Conservation (phyloP, 2,113 vertebrate genomes). For the Bufo bufo region DNA sequence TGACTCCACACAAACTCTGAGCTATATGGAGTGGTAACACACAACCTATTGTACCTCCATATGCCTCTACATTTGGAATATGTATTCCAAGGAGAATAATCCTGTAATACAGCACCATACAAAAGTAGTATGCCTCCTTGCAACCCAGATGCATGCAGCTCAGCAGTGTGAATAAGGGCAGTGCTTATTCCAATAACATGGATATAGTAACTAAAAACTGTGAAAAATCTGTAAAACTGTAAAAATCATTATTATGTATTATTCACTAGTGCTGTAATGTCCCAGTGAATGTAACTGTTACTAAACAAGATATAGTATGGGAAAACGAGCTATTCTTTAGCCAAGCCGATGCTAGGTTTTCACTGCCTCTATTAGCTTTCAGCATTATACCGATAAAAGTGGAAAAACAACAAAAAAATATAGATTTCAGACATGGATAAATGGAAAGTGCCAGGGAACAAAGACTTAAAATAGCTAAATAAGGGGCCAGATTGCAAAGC, state of each 20-base stretch:
- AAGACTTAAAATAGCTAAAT: conserved; percentile 22
- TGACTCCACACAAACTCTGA: neutral
- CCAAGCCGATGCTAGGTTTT: conserved; percentile 44
- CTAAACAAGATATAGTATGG: neutral
- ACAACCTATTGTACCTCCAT: neutral
- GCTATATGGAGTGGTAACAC: neutral
- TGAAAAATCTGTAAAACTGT: no score
- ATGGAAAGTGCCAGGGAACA: conserved; percentile 13
- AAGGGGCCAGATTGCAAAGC: conserved; percentile 13
- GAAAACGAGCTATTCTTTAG: conserved; percentile 21
- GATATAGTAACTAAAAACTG: neutral
- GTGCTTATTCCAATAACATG: neutral
- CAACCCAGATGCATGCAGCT: neutral
- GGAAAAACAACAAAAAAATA: conserved; percentile 14
- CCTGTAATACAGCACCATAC: no score
- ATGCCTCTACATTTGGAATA: no score
- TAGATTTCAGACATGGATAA: neutral
- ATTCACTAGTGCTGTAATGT: neutral
- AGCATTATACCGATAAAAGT: conserved; percentile 14
- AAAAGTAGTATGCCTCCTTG: neutral
- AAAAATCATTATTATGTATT: neutral
- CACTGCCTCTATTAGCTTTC: conserved; percentile 13
- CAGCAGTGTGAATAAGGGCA: neutral
- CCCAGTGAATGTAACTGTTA: neutral
- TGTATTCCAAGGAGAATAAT: neutral